phyloP scores from a whole-genome alignment of 2,888 invertebrate species.

The Chrysodeixis includens region DNA sequence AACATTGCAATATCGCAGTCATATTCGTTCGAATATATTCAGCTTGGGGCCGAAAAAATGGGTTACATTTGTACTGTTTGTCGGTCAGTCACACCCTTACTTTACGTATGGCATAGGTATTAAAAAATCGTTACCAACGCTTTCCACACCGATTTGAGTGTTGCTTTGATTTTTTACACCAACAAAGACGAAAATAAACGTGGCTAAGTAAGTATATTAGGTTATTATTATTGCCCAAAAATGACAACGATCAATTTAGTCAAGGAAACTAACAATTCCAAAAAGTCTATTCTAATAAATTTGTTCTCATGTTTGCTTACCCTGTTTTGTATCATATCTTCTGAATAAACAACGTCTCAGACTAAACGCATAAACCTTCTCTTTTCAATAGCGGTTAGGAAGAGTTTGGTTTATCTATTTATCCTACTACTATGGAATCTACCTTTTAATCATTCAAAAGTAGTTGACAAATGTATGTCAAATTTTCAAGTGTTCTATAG shows the following conservation, averaged over 20 bases:
- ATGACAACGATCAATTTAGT: no score
- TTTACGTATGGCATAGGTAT: constrained; percentile 27
- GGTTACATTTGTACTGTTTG: constrained; percentile 45
- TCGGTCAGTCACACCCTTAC: constrained; percentile 34
- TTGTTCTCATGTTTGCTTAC: no score
- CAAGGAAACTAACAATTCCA: no score
- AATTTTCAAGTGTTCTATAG: constrained; percentile 69
- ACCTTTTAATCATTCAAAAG: constrained; percentile 8
- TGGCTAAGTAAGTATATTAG: no score
- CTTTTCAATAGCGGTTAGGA: no score
- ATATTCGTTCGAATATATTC: neutral
- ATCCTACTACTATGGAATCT: no score
- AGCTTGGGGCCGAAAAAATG: constrained; percentile 39
- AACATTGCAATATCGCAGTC: constrained; percentile 1
- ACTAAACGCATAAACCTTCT: no score
- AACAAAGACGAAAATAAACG: neutral
- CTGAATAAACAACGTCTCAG: no score
- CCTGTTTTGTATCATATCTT: no score
- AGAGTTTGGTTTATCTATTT: neutral
- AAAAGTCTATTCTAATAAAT: no score
- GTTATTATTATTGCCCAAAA: no score
- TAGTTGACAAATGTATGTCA: constrained; percentile 51
- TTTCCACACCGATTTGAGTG: neutral
- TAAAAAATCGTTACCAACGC: constrained; percentile 39
- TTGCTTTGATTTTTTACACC: neutral